Conservation (phyloP, 2,888 invertebrate genomes). For the Troides helena region DNA sequence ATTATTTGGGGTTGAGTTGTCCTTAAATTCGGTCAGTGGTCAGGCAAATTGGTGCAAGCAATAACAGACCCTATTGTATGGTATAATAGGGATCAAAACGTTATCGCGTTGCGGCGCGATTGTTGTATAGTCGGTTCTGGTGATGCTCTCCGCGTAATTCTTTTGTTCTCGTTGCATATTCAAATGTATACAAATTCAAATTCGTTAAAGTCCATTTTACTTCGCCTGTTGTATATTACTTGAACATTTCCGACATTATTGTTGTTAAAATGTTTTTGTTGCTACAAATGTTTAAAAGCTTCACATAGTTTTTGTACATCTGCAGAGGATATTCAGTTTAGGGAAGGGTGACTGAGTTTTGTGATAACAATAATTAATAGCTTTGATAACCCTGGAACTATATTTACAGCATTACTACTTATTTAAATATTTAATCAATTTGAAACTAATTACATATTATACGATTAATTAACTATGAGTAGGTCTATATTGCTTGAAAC, state of each 20-base stretch:
- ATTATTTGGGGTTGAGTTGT: constrained; percentile 30
- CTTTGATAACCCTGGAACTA: constrained; percentile 3
- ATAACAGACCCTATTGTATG: constrained; percentile 26
- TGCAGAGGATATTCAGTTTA: constrained; percentile 3
- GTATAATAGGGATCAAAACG: constrained; percentile 7
- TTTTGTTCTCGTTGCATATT: constrained; percentile 42
- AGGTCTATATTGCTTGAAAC: too few relatives aligned
- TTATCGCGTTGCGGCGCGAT: background rate
- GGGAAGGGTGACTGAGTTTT: constrained; percentile 28
- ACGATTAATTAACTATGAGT: too few relatives aligned
- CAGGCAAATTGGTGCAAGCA: constrained; percentile 28
- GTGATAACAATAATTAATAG: constrained; percentile 31
- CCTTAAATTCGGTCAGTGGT: constrained; percentile 29
- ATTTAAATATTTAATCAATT: background rate
- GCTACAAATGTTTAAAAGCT: constrained; percentile 18
- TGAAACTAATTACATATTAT: too few relatives aligned
- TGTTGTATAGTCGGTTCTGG: constrained; percentile 8
- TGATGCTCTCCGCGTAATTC: constrained; percentile 32
- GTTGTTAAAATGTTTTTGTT: constrained; percentile 11
- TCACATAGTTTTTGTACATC: constrained; percentile 8
- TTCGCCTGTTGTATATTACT: constrained; percentile 23
- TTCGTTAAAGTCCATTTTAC: constrained; percentile 37
- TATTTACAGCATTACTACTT: background rate
- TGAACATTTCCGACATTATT: constrained; percentile 31
- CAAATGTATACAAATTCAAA: constrained; percentile 45